These are phyloP conservation scores for Gallinago nigripennis DNA, from an alignment of 2,797 vertebrate genomes.

Conservation along the genomic window DNA sequence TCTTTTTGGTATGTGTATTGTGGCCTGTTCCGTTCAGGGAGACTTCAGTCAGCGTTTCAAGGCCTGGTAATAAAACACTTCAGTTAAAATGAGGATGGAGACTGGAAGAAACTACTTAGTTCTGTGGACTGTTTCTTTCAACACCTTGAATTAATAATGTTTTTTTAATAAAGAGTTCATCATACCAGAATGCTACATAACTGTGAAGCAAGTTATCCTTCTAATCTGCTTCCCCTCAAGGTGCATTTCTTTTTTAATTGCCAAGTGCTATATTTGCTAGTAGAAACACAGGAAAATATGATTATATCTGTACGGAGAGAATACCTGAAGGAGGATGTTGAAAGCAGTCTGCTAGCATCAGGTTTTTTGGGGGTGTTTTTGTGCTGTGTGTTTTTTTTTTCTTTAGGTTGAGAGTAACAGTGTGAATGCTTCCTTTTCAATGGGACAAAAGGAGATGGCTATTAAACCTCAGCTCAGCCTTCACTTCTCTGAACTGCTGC, in stretches of 20 bases:
- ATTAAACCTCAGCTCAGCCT: background rate
- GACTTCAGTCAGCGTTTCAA: background rate
- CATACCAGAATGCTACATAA: background rate
- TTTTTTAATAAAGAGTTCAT: background rate
- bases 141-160: conserved; percentile 1
- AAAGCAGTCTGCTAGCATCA: background rate
- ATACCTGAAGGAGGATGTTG: background rate
- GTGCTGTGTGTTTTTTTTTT: background rate
- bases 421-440: background rate
- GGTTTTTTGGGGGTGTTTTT: background rate
- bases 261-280: background rate
- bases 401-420: background rate
- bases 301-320: background rate
- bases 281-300: background rate
- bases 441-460: background rate
- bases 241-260: conserved; percentile 12
- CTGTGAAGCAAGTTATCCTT: background rate
- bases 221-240: background rate
- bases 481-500: background rate
- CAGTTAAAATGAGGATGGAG: background rate
- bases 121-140: conserved; percentile 35
- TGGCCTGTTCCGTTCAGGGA: background rate
- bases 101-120: background rate
- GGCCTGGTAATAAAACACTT: background rate
- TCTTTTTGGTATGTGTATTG: background rate